These are phyloP conservation scores for Ginglymostoma cirratum DNA, from an alignment of 2,113 vertebrate genomes.

Conservation along the genomic window DNA sequence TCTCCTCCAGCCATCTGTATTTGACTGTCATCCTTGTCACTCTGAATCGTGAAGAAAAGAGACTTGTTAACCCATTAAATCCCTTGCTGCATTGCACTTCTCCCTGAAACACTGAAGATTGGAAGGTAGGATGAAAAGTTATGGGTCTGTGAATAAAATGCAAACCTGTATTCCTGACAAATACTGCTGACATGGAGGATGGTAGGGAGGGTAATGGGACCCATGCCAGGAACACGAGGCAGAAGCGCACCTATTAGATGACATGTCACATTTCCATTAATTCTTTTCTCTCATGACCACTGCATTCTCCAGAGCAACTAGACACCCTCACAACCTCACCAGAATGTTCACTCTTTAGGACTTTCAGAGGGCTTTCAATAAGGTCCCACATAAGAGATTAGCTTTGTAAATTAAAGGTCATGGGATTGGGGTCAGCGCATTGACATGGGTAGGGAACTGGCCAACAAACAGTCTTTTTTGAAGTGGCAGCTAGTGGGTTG, in stretches of 20 bases:
- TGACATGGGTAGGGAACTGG: no score
- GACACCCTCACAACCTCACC: not conserved
- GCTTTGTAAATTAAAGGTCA: no score
- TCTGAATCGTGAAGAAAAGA: conserved; percentile 46
- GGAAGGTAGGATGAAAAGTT: not conserved
- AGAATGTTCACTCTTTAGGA: not conserved
- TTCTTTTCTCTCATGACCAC: not conserved
- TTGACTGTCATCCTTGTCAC: conserved; percentile 55
- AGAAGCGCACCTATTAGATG: no score
- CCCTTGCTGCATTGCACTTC: not conserved
- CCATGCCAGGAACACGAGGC: not conserved
- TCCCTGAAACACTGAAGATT: not conserved
- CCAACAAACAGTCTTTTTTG: no score
- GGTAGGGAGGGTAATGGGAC: no score
- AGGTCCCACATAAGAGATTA: no score
- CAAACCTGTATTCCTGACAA: not conserved
- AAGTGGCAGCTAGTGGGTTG: no score
- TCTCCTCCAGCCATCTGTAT: conserved; percentile 54
- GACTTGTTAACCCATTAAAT: not conserved
- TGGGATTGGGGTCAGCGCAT: no score
- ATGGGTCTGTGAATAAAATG: not conserved
- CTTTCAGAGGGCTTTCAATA: no score
- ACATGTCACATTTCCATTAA: not conserved
- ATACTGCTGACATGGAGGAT: not conserved
- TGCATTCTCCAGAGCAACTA: not conserved